Base-by-base conservation (phyloP, 2,797 vertebrate species). In the Distichodus sexfasciatus region DNA sequence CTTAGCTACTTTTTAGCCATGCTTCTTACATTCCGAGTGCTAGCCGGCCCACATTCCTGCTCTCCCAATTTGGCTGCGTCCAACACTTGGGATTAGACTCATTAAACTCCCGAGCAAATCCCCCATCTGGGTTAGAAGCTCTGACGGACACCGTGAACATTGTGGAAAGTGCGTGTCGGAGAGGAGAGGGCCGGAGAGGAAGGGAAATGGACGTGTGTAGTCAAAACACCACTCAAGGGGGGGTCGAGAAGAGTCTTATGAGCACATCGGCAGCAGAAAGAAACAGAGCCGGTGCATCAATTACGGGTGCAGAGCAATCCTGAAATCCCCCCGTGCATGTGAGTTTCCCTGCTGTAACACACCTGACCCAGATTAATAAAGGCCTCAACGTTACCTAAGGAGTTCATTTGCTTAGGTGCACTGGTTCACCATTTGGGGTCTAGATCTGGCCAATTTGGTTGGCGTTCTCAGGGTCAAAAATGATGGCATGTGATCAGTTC, bases 41-140 rank as follows among this genome's bases (percentile, higher is more conserved):
- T 79, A 81, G 81, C 79, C 65, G 74, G 76, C 83, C 84, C 81
- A 81, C 88, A 92, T 91, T 91, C 89, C 85, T 89, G 81, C 83
- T 78, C 84, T 82, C 85, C 86, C 84, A 85, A 87, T 89, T 84
- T 90, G 87, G 86, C 88, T 87, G 82, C 87, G 83, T 91, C 90
- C 88, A 92, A 87, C 88, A 89, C 11, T 85, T 50, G 87, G n/a
- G 90, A 91, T 92, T 92, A 92, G 86, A 87, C 89, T 91, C 88
- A 92, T 92, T 92, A 92, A 91, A 91, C 86, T 86, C 85, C 81
- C 85, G 87, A 88, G 86, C 84, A 89, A 91, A 92, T 91, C 91
- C 90, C 87, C 81, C 85, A 88, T 84, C 86, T 88, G 88, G 86
- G 87, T 89, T 88, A 87, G 86, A 87, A 84, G 71, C 83, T 81